A percentile compares a stretch with the other conserved stretches of the same genome.
phyloP scores from a whole-genome alignment of 1,140 invertebrate species.

The Hirudo medicinalis region DNA sequence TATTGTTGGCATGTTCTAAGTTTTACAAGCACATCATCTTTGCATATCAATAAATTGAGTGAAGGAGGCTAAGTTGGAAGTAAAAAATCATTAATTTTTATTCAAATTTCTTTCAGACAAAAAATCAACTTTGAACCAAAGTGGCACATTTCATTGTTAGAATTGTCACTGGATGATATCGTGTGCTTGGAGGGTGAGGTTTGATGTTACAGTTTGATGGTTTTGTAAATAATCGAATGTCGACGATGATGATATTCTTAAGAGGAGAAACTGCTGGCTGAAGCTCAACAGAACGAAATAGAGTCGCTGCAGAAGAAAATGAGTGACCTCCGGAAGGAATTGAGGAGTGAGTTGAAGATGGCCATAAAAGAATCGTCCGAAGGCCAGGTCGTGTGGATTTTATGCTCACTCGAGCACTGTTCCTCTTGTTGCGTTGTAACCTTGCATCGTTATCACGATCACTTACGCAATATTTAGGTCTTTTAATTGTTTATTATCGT shows the following conservation, averaged over 20 bases:
- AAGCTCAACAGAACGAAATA: slow-evolving; percentile 28
- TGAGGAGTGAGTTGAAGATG: slow-evolving; percentile 32
- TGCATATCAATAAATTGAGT: too few relatives aligned
- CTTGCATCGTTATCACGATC: background rate
- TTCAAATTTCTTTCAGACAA: slow-evolving; percentile 47
- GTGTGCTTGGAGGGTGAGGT: slow-evolving; percentile 17
- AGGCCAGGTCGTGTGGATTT: background rate
- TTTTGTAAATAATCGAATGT: too few relatives aligned
- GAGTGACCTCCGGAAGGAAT: slow-evolving; percentile 31
- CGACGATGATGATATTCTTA: background rate
- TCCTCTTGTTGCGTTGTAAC: background rate
- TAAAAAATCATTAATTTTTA: background rate
- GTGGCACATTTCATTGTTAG: slow-evolving; percentile 71
- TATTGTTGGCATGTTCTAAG: too few relatives aligned
- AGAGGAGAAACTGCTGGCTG: slow-evolving; percentile 21
- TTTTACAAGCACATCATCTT: too few relatives aligned
- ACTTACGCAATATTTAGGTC: background rate
- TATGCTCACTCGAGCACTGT: background rate
- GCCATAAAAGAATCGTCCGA: slow-evolving; percentile 23
- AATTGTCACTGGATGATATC: slow-evolving; percentile 42
- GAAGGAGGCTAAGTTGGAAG: background rate
- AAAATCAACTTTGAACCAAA: slow-evolving; percentile 82
- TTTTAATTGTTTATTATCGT: background rate
- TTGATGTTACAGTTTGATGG: background rate
- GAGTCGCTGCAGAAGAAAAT: slow-evolving; percentile 33